These are phyloP conservation scores for Heliconius sara DNA, from an alignment of 2,888 invertebrate genomes.

Conservation along the genomic window DNA sequence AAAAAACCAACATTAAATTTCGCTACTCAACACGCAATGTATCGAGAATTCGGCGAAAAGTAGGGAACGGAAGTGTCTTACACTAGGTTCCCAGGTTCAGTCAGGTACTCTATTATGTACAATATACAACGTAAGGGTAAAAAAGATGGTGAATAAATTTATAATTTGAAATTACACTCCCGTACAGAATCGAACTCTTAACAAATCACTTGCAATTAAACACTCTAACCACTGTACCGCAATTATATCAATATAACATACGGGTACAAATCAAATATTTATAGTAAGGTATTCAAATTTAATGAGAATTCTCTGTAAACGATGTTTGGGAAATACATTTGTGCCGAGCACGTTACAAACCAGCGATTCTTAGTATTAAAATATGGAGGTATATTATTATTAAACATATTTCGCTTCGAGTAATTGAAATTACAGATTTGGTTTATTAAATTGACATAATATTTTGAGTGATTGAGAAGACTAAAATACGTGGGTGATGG, in stretches of 20 bases:
- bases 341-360: background rate
- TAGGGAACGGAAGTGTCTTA: background rate
- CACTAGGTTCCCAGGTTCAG: too few species aligned
- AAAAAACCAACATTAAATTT: too few species aligned
- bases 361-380: slow-evolving; percentile 2
- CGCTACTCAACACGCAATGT: background rate
- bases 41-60: background rate
- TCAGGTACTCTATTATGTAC: too few species aligned
- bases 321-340: slow-evolving; percentile 10
- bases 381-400: slow-evolving; percentile 1
- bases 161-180: background rate
- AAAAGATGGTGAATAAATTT: too few species aligned
- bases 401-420: slow-evolving; percentile 6
- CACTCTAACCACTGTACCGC: background rate
- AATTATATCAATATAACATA: background rate
- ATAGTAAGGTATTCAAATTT: slow-evolving; percentile 1
- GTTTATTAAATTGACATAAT: slow-evolving; percentile 1
- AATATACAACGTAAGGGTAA: too few species aligned
- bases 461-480: background rate
- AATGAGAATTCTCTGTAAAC: slow-evolving; percentile 18
- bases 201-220: background rate
- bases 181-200: background rate
- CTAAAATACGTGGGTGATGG: background rate
- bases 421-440: slow-evolving; percentile 7
- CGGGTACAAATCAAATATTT: background rate